Evolutionary conservation across 30 jellyfish, hydroid and myxozoan genomes (phyloP).

Genomic region (Aurelia coerulea): DNA sequence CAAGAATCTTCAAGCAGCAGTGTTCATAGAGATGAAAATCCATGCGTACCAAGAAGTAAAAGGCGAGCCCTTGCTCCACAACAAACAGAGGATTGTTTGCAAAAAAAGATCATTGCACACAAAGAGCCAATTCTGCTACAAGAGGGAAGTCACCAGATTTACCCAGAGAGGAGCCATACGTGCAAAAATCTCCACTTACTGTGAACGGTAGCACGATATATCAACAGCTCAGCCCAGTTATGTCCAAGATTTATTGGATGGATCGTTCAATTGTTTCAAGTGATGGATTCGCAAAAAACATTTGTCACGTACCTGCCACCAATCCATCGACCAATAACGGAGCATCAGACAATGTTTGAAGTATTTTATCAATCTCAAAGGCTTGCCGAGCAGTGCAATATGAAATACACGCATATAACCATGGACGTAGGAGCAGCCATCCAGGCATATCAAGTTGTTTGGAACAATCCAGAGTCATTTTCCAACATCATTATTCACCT

Average conservation of each 20-base stretch:
- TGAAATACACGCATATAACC: slow-evolving; percentile 49
- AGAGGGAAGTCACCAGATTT: not conserved
- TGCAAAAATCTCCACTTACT: slow-evolving; percentile 3
- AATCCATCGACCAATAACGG: slow-evolving; percentile 42
- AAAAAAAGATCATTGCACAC: too few species aligned
- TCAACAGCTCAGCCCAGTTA: not conserved
- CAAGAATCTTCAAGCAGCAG: slow-evolving; percentile 38
- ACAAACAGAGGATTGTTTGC: not conserved
- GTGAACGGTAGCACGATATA: slow-evolving; percentile 6
- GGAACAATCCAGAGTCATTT: slow-evolving; percentile 30
- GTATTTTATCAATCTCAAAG: slow-evolving; percentile 11
- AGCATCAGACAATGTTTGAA: slow-evolving; percentile 22
- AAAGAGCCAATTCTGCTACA: not conserved
- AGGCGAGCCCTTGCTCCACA: slow-evolving; percentile 31
- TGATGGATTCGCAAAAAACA: slow-evolving; percentile 1
- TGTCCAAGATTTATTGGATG: slow-evolving; percentile 57
- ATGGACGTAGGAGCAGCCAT: slow-evolving; percentile 53
- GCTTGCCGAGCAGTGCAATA: slow-evolving; percentile 36
- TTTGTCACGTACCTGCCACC: slow-evolving; percentile 44
- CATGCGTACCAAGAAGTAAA: slow-evolving; percentile 25
- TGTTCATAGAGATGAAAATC: slow-evolving; percentile 25
- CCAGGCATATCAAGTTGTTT: slow-evolving; percentile 36
- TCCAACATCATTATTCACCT: slow-evolving; percentile 40
- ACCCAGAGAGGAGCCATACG: not conserved
- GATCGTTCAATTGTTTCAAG: slow-evolving; percentile 2